Evolutionary conservation across 2,888 invertebrate species (phyloP).

Genomic region (Volucella bombylans): DNA sequence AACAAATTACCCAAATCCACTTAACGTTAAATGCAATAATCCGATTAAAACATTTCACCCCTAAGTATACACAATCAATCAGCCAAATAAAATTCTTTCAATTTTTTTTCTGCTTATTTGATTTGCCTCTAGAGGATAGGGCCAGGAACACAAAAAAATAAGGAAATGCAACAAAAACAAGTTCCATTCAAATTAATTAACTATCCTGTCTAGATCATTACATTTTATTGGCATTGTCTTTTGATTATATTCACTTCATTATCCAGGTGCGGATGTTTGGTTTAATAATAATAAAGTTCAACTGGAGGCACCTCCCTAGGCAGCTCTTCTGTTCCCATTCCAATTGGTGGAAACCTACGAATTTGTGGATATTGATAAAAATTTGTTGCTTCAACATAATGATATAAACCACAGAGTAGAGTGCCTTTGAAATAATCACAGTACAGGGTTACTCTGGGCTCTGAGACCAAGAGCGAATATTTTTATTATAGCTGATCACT

Average conservation of each 20-base stretch:
- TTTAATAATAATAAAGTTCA: not conserved
- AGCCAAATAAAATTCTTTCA: slow-evolving; percentile 3
- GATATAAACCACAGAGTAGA: slow-evolving; percentile 24
- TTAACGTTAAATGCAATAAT: too few relatives aligned
- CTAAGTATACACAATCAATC: not conserved
- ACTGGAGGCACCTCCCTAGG: too few relatives aligned
- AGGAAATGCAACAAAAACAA: not conserved
- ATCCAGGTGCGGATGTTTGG: not conserved
- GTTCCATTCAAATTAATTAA: slow-evolving; percentile 46
- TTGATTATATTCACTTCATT: slow-evolving; percentile 16
- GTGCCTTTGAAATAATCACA: not conserved
- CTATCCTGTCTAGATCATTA: slow-evolving; percentile 46
- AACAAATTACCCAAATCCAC: too few relatives aligned
- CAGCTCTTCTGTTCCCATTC: too few relatives aligned
- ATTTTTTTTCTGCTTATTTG: not conserved
- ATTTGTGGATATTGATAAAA: slow-evolving; percentile 41
- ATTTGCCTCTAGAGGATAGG: not conserved
- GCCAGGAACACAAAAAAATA: slow-evolving; percentile 6
- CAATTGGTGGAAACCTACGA: not conserved
- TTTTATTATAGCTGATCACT: slow-evolving; percentile 6
- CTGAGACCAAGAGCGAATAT: not conserved
- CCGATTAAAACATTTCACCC: not conserved
- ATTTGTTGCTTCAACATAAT: slow-evolving; percentile 36
- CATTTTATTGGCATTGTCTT: slow-evolving; percentile 40
- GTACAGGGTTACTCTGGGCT: not conserved